phyloP scores from a whole-genome alignment of 2,888 invertebrate species.

The Coenonympha glycerion region DNA sequence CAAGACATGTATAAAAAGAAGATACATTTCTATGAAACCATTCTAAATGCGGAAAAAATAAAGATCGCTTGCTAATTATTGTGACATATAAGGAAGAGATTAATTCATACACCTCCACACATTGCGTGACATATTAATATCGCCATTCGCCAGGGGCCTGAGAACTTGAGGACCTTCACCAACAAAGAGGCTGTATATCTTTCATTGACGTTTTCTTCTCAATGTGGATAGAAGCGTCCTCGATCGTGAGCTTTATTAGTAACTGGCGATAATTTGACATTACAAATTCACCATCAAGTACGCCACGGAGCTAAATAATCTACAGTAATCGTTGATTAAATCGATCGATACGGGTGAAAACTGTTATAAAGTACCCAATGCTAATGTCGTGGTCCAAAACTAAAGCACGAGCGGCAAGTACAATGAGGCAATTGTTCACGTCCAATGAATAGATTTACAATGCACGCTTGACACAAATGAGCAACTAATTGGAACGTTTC shows the following conservation, averaged over 20 bases:
- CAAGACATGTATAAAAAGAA: too few species aligned
- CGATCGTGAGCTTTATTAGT: conserved; percentile 8
- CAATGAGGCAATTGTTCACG: conserved; percentile 59
- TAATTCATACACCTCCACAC: neutral
- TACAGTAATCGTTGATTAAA: conserved; percentile 16
- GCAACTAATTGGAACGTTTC: conserved; percentile 72
- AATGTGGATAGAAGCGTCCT: neutral
- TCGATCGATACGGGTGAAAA: conserved; percentile 24
- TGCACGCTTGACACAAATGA: conserved; percentile 70
- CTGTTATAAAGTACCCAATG: conserved; percentile 31
- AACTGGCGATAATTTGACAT: conserved; percentile 7
- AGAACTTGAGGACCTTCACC: conserved; percentile 1
- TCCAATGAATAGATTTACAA: conserved; percentile 63
- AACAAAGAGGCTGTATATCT: conserved; percentile 5
- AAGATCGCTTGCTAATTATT: neutral
- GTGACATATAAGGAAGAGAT: neutral
- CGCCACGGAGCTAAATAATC: conserved; percentile 5
- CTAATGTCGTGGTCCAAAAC: conserved; percentile 41
- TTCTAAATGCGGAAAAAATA: neutral
- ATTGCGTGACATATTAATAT: neutral
- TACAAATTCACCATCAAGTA: conserved; percentile 8
- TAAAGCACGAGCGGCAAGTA: conserved; percentile 48
- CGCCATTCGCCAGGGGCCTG: neutral
- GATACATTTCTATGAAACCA: too few species aligned
- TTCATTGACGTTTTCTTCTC: neutral